Percentiles rank a stretch among this genome's conserved stretches.
Conservation (phyloP, 1,140 invertebrate species). For the Drosophila miranda region DNA sequence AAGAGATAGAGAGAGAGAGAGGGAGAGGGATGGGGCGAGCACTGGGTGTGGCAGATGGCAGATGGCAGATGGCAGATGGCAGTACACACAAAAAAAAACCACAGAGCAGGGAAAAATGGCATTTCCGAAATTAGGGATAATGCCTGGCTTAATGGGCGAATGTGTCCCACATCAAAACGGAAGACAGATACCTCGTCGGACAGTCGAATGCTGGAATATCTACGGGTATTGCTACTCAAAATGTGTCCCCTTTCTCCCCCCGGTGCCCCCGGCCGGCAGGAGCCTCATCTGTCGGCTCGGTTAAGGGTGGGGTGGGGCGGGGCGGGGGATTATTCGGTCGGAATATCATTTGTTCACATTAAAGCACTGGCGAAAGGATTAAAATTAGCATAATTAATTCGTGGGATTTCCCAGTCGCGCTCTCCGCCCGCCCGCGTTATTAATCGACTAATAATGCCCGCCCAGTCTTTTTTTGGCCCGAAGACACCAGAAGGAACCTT, state of each 20-base stretch:
- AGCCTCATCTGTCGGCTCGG: conserved; percentile 41
- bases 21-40: conserved; percentile 19
- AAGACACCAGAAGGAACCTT: too few species aligned
- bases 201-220: conserved; percentile 15
- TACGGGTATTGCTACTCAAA: conserved; percentile 2
- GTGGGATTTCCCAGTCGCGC: conserved; percentile 30
- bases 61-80: too few species aligned
- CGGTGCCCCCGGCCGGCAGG: neutral
- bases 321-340: conserved; percentile 50
- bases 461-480: neutral
- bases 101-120: conserved; percentile 38
- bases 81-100: conserved; percentile 4
- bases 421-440: conserved; percentile 26
- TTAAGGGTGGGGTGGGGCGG: conserved; percentile 38
- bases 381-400: conserved; percentile 73
- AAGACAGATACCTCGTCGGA: neutral
- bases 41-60: conserved; percentile 14
- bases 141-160: conserved; percentile 13
- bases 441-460: conserved; percentile 52
- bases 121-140: conserved; percentile 62
- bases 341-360: conserved; percentile 60
- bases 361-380: conserved; percentile 60
- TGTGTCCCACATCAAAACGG: conserved; percentile 26
- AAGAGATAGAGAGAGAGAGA: too few species aligned
- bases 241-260: too few species aligned